Evolutionary conservation across 1,140 invertebrate species (phyloP), one percentile per base, ranked within the genome.

Genomic region (Adelges cooleyi): DNA sequence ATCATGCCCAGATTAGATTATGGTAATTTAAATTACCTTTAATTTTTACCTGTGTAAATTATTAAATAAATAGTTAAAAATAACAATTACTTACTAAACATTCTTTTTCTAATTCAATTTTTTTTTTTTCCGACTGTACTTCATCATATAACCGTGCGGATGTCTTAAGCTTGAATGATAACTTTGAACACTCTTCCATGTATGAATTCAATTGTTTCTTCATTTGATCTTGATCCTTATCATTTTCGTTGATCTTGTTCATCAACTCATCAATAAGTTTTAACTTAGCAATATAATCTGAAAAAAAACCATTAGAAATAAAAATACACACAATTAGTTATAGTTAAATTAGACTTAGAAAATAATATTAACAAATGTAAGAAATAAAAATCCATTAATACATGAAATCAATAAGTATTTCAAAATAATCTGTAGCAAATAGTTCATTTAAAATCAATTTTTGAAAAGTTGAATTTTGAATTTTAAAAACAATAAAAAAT

Each of bases 111-210:
- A 46, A 4, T 33, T 33, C 13, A 48, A 62, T 40, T 29, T 48
- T 62, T 33, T 27, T 13, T 48, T 22, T 62, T 48, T 62, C 56
- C n/a, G 22, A n/a, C 46, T 22, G 17, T 20, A 44, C 17, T 62
- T 62, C 56, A 62, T 62, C 42, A 9, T 46, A 48, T 15, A 62
- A 29, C 15, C 56, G 56, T 3, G 56, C 56, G 20, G 56, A 62
- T 27, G 56, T 48, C 46, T 62, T 62, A 29, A 62, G 25, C 33
- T 62, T 62, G 46, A 46, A 48, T 18, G 42, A 27, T 6, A 62
- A 46, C 29, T 62, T 62, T 15, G 38, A 27, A 48, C 56, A 62
- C 46, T 62, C 56, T 15, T 48, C 42, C 8, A 46, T 40, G 15
- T 29, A 4, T 13, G 10, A 40, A n/a, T 62, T 25, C 33, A 62